Evolutionary conservation across 2,797 vertebrate species (phyloP).

Genomic region (Cichlasoma orientale): DNA sequence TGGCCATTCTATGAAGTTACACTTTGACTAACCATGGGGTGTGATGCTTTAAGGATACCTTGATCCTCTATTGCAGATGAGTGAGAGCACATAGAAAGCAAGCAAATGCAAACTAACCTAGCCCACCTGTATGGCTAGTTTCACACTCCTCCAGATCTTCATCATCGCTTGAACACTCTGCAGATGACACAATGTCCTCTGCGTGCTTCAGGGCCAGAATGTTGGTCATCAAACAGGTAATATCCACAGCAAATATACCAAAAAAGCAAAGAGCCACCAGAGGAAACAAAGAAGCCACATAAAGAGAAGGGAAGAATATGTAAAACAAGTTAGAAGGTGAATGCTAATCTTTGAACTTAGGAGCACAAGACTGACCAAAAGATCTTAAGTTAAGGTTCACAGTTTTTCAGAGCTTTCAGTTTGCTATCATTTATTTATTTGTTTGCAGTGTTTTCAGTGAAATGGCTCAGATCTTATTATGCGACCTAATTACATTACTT

Average conservation of each 20-base stretch:
- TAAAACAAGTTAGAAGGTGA: conserved; percentile 9
- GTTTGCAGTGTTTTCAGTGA: neutral
- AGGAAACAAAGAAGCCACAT: neutral
- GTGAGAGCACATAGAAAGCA: conserved; percentile 78
- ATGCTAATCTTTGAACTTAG: neutral
- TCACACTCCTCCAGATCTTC: conserved; percentile 99
- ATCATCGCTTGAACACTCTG: conserved; percentile 97
- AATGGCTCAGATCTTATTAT: neutral
- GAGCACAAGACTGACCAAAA: neutral
- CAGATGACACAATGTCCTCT: conserved; percentile 95
- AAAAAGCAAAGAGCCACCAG: conserved; percentile 39
- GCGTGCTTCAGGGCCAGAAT: conserved; percentile 58
- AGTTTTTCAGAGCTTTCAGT: neutral
- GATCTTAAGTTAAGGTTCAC: neutral
- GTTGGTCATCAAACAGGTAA: conserved; percentile 17
- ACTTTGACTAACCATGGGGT: conserved; percentile 88
- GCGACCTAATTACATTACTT: no score
- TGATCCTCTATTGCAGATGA: conserved; percentile 85
- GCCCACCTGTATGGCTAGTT: conserved; percentile 95
- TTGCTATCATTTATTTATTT: neutral
- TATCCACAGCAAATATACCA: conserved; percentile 42
- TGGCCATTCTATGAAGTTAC: conserved; percentile 67
- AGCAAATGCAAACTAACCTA: conserved; percentile 98
- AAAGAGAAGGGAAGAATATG: conserved; percentile 17
- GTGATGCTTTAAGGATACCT: conserved; percentile 86